Evolutionary conservation across 2,113 vertebrate genomes (phyloP).

Genomic region (Atrichornis clamosus): DNA sequence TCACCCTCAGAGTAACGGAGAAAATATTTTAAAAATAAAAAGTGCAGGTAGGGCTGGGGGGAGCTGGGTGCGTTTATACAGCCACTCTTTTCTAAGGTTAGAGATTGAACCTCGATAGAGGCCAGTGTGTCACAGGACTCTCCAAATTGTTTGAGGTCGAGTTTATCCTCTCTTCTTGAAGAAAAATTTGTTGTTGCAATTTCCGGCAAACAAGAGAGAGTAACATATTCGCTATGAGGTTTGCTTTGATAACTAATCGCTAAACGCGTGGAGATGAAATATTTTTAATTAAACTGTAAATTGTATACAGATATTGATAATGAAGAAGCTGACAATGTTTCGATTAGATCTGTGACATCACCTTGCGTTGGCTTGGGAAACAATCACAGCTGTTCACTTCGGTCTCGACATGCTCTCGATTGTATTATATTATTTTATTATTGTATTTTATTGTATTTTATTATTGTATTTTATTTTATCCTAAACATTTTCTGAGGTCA

Average conservation of each 20-base stretch:
- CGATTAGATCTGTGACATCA: slow-evolving; percentile 2
- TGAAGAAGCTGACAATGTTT: background rate
- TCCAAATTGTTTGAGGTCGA: background rate
- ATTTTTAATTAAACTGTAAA: slow-evolving; percentile 35
- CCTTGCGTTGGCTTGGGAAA: background rate
- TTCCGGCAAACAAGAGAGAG: background rate
- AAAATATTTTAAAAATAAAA: background rate
- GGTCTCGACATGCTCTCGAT: background rate
- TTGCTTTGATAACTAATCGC: background rate
- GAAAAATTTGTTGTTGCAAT: background rate
- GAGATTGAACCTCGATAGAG: background rate
- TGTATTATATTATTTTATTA: background rate
- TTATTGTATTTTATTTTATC: background rate
- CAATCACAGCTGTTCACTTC: background rate
- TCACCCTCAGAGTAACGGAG: background rate
- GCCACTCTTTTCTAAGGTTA: background rate
- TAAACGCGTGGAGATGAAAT: background rate
- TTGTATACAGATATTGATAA: background rate
- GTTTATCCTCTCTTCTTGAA: background rate
- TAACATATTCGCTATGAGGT: background rate
- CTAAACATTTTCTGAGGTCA: background rate
- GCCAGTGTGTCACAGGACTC: background rate
- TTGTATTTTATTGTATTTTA: background rate
- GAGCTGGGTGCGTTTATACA: background rate
- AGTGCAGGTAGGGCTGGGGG: accelerated